Evolutionary conservation across 2,888 invertebrate species (phyloP).

Genomic region (Minunthozetes semirufus): DNA sequence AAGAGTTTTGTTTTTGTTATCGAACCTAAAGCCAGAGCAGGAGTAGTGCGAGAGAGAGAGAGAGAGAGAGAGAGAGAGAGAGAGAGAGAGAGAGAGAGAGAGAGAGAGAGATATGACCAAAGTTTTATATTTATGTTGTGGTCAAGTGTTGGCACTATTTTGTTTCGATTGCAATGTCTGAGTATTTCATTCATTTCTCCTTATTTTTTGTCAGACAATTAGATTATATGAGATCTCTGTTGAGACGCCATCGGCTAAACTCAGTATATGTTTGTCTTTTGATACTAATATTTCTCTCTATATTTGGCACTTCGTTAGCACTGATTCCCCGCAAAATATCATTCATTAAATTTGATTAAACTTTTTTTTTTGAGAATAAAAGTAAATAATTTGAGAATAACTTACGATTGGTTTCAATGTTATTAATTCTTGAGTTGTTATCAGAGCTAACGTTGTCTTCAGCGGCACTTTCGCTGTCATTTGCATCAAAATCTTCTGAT

Average conservation of each 20-base stretch:
- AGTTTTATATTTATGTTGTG: conserved; percentile 2
- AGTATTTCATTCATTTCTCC: background rate
- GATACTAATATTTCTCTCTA: conserved; percentile 2
- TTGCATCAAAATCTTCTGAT: background rate
- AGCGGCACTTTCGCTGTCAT: background rate
- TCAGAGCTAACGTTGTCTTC: conserved; percentile 15
- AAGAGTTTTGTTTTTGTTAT: no score
- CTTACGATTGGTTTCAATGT: conserved; percentile 3
- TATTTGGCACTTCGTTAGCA: conserved; percentile 8
- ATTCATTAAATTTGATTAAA: background rate
- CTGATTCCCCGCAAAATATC: background rate
- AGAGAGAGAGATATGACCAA: background rate
- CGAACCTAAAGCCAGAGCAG: no score
- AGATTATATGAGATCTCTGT: background rate
- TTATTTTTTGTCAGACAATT: conserved; percentile 1
- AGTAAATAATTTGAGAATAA: background rate
- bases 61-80: no score
- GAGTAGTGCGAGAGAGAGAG: no score
- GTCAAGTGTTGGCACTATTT: background rate
- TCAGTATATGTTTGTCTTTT: conserved; percentile 20
- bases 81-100: background rate
- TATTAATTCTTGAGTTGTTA: conserved; percentile 1
- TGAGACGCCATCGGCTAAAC: conserved; percentile 2
- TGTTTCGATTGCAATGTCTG: conserved; percentile 25
- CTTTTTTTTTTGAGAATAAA: background rate